Base-by-base conservation (phyloP, 1,140 invertebrate species). In the Brachionus plicatilis region DNA sequence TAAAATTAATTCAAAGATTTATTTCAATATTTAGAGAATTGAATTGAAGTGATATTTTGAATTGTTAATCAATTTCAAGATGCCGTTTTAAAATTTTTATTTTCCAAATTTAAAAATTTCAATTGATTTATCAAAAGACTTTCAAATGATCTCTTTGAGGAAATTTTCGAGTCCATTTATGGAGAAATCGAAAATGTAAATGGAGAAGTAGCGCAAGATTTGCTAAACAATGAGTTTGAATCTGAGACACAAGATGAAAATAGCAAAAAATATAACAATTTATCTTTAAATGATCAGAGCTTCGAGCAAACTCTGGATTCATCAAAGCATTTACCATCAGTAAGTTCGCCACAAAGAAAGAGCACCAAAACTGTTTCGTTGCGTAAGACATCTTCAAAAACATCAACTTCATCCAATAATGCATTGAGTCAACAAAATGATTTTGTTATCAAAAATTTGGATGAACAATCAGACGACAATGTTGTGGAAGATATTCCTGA, bases 131-230 rank as follows among this genome's bases (percentile, higher is more conserved):
- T 29, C 3, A 7, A 17, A 75, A 75, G 70, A 37, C 72, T 76
- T 76, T 76, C 72, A 37, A 76, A 76, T 76, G 72, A 76, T 50
- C 27, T 76, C 29, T 76, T 76, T 50, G 43, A 47, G 27, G 45
- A 53, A 47, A 27, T 47, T 17, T 76, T 76, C 14, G 72, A 76
- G 9, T 76, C 72, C 11, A 33, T 76, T 50, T 76, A 76, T 76
- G 9, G 5, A 9, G 72, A 76, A 76, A 50, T 76, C 4, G 72
- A 76, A 14, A 50, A 76, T 47, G 9, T 76, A 29, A 76, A 76
- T 50, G 72, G 50, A 29, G 8, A 50, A 76, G 20, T 76, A 29
- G 43, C 72, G 11, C 43, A 50, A 20, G 53, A 76, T 76, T 76
- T 76, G n/a, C 14, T 76, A 20, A 17, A 76, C 17, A 76, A 76